These are phyloP conservation scores for Taurulus bubalis DNA, from an alignment of 2,113 vertebrate genomes.

Conservation along the genomic window DNA sequence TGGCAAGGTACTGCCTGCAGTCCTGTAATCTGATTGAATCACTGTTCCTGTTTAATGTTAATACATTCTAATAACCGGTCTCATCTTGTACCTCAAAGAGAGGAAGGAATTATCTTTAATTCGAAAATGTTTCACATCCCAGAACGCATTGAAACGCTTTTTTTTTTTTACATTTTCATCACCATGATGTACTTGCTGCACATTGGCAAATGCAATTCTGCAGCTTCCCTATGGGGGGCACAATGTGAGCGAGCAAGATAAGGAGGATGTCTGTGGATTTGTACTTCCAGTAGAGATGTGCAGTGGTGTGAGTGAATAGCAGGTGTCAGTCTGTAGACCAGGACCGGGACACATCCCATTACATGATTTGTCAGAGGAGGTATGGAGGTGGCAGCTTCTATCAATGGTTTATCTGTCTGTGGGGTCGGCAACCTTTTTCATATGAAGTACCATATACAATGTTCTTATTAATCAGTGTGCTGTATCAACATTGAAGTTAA, in stretches of 20 bases:
- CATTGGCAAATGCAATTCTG: slow-evolving; percentile 41
- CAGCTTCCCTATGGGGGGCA: slow-evolving; percentile 65
- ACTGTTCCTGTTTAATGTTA: neutral
- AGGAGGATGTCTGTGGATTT: slow-evolving; percentile 20
- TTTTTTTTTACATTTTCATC: neutral
- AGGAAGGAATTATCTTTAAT: neutral
- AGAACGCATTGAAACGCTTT: neutral
- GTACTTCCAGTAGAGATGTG: slow-evolving; percentile 7
- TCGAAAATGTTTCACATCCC: neutral
- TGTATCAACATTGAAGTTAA: neutral
- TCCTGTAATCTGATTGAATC: neutral
- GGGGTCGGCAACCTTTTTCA: neutral
- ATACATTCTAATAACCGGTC: neutral
- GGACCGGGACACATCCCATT: slow-evolving; percentile 24
- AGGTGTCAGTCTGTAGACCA: slow-evolving; percentile 53
- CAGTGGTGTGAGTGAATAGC: slow-evolving; percentile 43
- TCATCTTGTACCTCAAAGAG: neutral
- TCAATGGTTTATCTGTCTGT: neutral
- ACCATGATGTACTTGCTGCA: neutral
- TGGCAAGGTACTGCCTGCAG: neutral
- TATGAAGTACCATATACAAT: neutral
- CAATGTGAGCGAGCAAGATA: slow-evolving; percentile 60
- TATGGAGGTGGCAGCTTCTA: neutral
- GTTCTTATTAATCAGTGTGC: neutral
- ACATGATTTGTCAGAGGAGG: slow-evolving; percentile 9